These are phyloP conservation scores for Proales similis DNA, from an alignment of 1,140 invertebrate species.

Conservation along the genomic window DNA sequence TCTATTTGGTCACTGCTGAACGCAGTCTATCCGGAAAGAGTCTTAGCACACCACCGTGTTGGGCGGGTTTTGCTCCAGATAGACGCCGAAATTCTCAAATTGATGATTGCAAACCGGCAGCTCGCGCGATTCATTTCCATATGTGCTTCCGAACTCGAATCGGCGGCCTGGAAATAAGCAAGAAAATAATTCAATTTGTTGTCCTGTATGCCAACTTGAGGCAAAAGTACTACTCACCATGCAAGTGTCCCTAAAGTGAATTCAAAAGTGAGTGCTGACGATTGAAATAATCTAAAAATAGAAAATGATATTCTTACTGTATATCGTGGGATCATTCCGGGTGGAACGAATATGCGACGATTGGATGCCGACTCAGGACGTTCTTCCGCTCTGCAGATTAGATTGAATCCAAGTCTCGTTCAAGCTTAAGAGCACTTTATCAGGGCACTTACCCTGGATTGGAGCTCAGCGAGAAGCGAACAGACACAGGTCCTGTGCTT, in stretches of 20 bases:
- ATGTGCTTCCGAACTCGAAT: constrained; percentile 51
- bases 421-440: too few species aligned
- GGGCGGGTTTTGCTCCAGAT: constrained; percentile 39
- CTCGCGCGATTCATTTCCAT: constrained; percentile 51
- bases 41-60: constrained; percentile 33
- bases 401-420: too few species aligned
- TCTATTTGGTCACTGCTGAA: too few species aligned
- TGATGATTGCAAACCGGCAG: constrained; percentile 48
- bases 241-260: constrained; percentile 10
- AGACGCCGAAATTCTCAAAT: constrained; percentile 43
- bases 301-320: constrained; percentile 46
- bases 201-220: neutral
- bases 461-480: neutral
- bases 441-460: too few species aligned
- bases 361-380: neutral
- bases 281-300: neutral
- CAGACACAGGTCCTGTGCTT: neutral
- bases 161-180: constrained; percentile 44
- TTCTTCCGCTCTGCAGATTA: neutral
- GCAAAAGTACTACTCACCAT: constrained; percentile 12
- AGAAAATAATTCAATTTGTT: constrained; percentile 21
- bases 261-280: neutral
- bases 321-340: constrained; percentile 53
- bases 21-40: too few species aligned
- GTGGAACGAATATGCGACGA: constrained; percentile 43